These are phyloP conservation scores for Onychostoma macrolepis DNA, from an alignment of 2,113 vertebrate genomes.

Conservation along the genomic window DNA sequence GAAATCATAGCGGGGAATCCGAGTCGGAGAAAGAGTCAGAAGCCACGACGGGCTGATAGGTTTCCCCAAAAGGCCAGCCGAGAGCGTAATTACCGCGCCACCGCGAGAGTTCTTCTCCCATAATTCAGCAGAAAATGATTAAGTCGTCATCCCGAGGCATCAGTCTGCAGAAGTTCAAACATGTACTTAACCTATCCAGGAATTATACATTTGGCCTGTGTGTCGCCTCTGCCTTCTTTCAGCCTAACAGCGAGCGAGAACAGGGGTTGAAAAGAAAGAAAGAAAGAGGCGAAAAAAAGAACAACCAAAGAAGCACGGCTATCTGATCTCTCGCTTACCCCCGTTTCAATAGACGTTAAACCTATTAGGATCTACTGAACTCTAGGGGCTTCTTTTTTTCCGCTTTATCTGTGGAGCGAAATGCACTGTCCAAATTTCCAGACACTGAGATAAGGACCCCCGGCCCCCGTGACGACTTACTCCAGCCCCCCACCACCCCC, in stretches of 20 bases:
- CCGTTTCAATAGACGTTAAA: slow-evolving; percentile 91
- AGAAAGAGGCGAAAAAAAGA: not conserved
- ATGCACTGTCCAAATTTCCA: slow-evolving; percentile 92
- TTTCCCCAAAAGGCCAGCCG: slow-evolving; percentile 81
- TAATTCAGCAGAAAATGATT: slow-evolving; percentile 94
- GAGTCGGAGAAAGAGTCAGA: slow-evolving; percentile 65
- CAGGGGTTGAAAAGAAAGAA: not conserved
- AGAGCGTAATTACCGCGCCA: slow-evolving; percentile 87
- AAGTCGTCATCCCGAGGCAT: slow-evolving; percentile 90
- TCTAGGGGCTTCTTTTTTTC: slow-evolving; percentile 69
- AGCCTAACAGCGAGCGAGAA: slow-evolving; percentile 48
- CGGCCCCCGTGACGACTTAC: slow-evolving; percentile 88
- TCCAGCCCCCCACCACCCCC: slow-evolving; percentile 62
- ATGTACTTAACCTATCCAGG: slow-evolving; percentile 94
- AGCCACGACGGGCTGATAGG: slow-evolving; percentile 68
- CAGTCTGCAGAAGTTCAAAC: slow-evolving; percentile 91
- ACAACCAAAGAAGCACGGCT: slow-evolving; percentile 62
- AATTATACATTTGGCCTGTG: slow-evolving; percentile 90
- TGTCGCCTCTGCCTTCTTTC: slow-evolving; percentile 88
- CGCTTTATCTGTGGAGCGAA: slow-evolving; percentile 88
- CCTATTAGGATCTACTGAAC: slow-evolving; percentile 93
- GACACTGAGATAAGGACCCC: slow-evolving; percentile 92
- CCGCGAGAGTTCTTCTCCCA: slow-evolving; percentile 87
- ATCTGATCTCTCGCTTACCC: slow-evolving; percentile 91
- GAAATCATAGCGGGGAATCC: slow-evolving; percentile 85